A percentile compares a stretch with the other conserved stretches of the same genome.
phyloP scores from a whole-genome alignment of 2,797 vertebrate species.

The Dryobates pubescens region DNA sequence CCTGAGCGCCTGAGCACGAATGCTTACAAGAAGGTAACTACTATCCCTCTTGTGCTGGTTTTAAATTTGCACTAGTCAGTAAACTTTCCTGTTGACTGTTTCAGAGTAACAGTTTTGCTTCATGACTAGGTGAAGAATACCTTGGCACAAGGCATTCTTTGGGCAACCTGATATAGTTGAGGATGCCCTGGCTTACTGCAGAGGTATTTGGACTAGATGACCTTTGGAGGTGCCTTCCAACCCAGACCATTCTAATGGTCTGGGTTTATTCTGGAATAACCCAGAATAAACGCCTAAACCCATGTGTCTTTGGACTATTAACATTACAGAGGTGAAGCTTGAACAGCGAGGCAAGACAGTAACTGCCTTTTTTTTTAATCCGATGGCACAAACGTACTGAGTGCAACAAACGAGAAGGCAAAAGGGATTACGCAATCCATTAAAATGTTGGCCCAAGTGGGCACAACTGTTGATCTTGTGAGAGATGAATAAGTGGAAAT shows the following conservation, averaged over 20 bases:
- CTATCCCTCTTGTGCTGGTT: background rate
- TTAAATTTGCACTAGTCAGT: background rate
- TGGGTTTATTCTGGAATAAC: too few relatives aligned
- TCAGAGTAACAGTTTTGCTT: background rate
- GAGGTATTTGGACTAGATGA: too few relatives aligned
- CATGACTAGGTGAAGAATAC: background rate
- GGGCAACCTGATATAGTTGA: too few relatives aligned
- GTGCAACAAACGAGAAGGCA: background rate
- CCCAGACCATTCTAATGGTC: too few relatives aligned
- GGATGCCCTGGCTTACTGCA: too few relatives aligned
- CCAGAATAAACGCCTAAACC: background rate
- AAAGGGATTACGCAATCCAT: background rate
- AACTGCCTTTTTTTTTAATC: background rate
- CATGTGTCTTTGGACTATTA: background rate
- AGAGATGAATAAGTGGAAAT: background rate
- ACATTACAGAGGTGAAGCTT: background rate
- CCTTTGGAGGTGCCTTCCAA: too few relatives aligned
- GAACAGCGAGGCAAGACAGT: background rate
- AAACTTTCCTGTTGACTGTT: background rate
- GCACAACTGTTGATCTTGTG: background rate
- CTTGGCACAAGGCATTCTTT: background rate
- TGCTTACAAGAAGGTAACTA: background rate
- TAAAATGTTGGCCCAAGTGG: background rate
- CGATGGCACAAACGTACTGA: background rate
- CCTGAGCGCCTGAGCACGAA: background rate